Conservation (phyloP, 1,140 invertebrate genomes). For the Heterodera schachtii region DNA sequence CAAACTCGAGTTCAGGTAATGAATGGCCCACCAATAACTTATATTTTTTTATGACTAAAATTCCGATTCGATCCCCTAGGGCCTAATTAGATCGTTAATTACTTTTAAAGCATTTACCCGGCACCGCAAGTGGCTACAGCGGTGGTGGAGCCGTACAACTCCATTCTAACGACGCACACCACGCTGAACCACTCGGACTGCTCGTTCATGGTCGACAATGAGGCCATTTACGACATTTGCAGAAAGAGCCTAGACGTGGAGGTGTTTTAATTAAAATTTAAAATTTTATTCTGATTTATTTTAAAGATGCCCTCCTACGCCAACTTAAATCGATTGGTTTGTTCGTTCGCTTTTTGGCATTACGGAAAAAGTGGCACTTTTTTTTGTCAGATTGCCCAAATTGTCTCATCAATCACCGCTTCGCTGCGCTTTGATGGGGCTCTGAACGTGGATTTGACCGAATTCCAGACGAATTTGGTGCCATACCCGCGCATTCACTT, state of each 20-base stretch:
- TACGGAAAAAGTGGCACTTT: not conserved
- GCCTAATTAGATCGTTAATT: not conserved
- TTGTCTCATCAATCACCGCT: slow-evolving; percentile 83
- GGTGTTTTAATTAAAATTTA: slow-evolving; percentile 61
- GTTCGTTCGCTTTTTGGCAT: not conserved
- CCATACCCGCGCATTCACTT: slow-evolving; percentile 82
- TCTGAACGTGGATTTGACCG: slow-evolving; percentile 83
- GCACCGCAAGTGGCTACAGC: slow-evolving; percentile 77
- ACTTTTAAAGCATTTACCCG: slow-evolving; percentile 76
- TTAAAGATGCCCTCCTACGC: slow-evolving; percentile 75
- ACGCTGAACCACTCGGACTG: slow-evolving; percentile 65
- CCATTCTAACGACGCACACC: slow-evolving; percentile 49
- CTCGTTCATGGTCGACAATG: slow-evolving; percentile 74
- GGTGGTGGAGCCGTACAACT: slow-evolving; percentile 45
- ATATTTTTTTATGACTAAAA: not conserved
- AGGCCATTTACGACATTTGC: slow-evolving; percentile 88
- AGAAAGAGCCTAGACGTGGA: slow-evolving; percentile 76
- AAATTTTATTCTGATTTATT: not conserved
- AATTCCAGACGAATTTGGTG: slow-evolving; percentile 84
- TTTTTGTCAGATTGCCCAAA: slow-evolving; percentile 78
- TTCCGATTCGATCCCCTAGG: not conserved
- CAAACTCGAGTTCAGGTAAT: slow-evolving; percentile 77
- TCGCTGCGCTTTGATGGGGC: slow-evolving; percentile 86
- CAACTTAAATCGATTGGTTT: slow-evolving; percentile 68
- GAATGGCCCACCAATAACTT: not conserved